Conservation (phyloP, 2,113 vertebrate species). For the Probosciger aterrimus region DNA sequence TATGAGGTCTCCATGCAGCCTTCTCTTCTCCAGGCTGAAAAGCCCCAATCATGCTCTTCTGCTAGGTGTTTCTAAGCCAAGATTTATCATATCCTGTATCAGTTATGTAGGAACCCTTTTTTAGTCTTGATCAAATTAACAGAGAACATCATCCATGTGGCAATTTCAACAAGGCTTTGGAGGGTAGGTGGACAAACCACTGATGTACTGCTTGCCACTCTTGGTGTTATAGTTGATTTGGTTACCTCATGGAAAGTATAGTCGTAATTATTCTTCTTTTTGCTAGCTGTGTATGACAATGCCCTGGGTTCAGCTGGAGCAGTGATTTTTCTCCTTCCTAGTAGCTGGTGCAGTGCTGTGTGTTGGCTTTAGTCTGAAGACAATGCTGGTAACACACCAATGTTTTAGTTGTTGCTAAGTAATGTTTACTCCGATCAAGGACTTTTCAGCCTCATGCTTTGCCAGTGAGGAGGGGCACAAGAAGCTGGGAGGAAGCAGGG, state of each 20-base stretch:
- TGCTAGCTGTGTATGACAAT: background rate
- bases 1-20: background rate
- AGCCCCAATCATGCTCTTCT: background rate
- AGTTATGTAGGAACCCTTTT: background rate
- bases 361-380: background rate
- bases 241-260: background rate
- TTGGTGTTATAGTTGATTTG: background rate
- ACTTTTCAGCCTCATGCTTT: background rate
- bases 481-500: too few relatives aligned
- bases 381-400: background rate
- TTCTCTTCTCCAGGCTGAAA: background rate
- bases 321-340: background rate
- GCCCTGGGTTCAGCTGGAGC: background rate
- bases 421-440: background rate
- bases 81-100: background rate
- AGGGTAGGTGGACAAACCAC: background rate
- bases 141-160: background rate
- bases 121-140: background rate
- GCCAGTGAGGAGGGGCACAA: background rate
- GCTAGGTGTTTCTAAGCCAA: background rate
- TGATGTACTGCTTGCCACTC: background rate
- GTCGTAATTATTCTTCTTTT: background rate
- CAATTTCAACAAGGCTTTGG: background rate
- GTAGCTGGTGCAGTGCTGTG: background rate
- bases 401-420: background rate